Base-by-base conservation (phyloP, 1,140 invertebrate species). In the Drosophila santomea region DNA sequence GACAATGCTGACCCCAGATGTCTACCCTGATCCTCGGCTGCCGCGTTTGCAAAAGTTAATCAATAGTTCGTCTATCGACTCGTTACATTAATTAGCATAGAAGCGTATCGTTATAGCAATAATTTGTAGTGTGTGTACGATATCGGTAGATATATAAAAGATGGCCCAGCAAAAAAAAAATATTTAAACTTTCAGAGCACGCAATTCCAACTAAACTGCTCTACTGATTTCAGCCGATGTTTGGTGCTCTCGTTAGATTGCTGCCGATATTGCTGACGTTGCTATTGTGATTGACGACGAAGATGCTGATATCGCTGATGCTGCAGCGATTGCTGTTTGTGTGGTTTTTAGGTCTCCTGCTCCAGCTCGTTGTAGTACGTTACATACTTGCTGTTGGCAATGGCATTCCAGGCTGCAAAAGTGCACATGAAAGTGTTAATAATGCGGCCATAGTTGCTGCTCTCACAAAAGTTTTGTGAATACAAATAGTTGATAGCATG, bases 321-420 rank as follows among this genome's bases (percentile, higher is more conserved):
- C 7, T 43, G 28, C 45, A 43, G 39, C 25, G 8, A 1, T 36
- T 63, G 38, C 47, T 54, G 47, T 28, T 36, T 20, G 4, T 5
- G 17, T 47, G 5, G 2, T 38, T 44, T 25, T 44, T 59, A 78
- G 41, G 60, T 66, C 41, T 74, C 74, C 20, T 88, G 69, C 35
- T 88, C 75, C 47, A 62, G 57, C 32, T 86, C 82, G 23, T 50
- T 62, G 55, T 91, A 91, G 72, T 86, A 74, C 38, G 72, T 72
- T 23, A 91, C 91, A 55, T 80, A 62, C 75, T 91, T 91, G 52
- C 89, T 90, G 55, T 86, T 91, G 75, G 78, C 59, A 63, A 93
- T 77, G 58, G 90, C 91, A 66, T 93, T 93, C 93, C 93, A 93
- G 20, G 93, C 93, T 93, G 74, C 47, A 84, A 86, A 54, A 59